Evolutionary conservation across 2,113 vertebrate genomes (phyloP).

Genomic region (Mola mola): DNA sequence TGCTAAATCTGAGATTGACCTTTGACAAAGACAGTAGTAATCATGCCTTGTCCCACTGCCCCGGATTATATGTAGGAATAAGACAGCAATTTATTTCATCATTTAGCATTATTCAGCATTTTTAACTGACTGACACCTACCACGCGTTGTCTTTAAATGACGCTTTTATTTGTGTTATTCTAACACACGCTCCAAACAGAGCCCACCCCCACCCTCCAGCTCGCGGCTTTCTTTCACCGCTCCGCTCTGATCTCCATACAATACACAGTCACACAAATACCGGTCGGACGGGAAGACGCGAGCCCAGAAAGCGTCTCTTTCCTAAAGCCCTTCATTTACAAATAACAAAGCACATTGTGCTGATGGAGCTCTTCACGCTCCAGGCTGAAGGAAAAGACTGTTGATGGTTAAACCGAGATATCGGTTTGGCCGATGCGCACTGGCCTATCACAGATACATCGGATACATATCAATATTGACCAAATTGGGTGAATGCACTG

Average conservation of each 20-base stretch:
- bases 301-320: conserved; percentile 25
- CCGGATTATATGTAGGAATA: conserved; percentile 30
- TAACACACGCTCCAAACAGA: conserved; percentile 1
- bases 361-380: conserved; percentile 43
- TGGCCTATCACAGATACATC: too few species aligned
- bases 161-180: not conserved
- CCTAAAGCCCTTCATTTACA: conserved; percentile 44
- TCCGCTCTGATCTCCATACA: conserved; percentile 12
- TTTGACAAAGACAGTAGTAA: conserved; percentile 27
- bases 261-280: conserved; percentile 29
- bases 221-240: conserved; percentile 1
- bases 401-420: too few species aligned
- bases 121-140: not conserved
- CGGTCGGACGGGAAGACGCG: conserved; percentile 20
- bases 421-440: too few species aligned
- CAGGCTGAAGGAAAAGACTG: conserved; percentile 17
- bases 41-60: conserved; percentile 66
- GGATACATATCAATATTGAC: too few species aligned
- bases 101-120: conserved; percentile 33
- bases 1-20: conserved; percentile 33
- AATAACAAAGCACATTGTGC: conserved; percentile 54
- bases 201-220: not conserved
- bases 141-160: not conserved
- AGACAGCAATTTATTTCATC: conserved; percentile 37
- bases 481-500: too few species aligned